phyloP scores from a whole-genome alignment of 2,797 vertebrate genomes.

The Lagodon rhomboides region DNA sequence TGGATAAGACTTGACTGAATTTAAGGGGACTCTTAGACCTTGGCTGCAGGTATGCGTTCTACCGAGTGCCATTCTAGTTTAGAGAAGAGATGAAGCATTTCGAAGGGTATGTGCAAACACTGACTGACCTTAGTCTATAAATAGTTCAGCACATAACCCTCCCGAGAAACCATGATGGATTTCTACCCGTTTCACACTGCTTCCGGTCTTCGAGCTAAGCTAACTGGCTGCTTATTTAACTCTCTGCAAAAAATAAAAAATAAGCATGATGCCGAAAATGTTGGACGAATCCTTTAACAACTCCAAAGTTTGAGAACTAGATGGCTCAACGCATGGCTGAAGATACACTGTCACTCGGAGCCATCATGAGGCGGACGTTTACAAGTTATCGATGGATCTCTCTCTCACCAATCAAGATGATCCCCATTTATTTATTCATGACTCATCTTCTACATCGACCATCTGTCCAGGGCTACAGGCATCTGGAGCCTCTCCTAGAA shows the following conservation, averaged over 20 bases:
- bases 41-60: too few species aligned
- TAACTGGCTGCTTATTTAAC: not conserved
- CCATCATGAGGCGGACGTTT: not conserved
- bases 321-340: not conserved
- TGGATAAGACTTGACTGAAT: too few species aligned
- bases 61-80: too few species aligned
- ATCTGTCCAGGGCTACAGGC: not conserved
- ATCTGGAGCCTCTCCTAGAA: not conserved
- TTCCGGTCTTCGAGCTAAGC: not conserved
- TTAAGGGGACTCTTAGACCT: too few species aligned
- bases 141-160: not conserved
- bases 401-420: slow-evolving; percentile 4
- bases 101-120: not conserved
- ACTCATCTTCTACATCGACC: not conserved
- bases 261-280: not conserved
- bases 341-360: not conserved
- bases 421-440: too few species aligned
- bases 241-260: not conserved
- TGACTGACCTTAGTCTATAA: not conserved
- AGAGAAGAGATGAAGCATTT: not conserved
- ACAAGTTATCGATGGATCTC: not conserved
- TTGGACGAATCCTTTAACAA: too few species aligned
- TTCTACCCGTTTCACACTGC: not conserved
- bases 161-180: not conserved
- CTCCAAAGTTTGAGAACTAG: too few species aligned